Base-by-base conservation (phyloP, 1,140 invertebrate species). In the Drosophila ironensis region DNA sequence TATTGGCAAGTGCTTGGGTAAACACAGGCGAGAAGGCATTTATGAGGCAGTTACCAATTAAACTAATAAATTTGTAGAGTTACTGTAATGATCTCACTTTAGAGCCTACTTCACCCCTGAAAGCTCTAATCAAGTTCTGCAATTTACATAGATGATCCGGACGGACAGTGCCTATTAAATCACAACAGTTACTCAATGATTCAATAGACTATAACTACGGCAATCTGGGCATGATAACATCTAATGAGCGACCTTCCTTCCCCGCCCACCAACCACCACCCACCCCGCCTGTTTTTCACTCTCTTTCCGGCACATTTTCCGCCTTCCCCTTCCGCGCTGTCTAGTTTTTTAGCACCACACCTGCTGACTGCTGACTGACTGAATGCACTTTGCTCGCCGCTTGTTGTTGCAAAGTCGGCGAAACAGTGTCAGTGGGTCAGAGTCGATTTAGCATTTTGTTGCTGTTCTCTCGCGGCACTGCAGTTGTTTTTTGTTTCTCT, bases 361-460 rank as follows among this genome's bases (percentile, higher is more conserved):
- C 75, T 80, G 75, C 72, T 76, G 72, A 76, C 75, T 80, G 75
- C 72, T 76, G 72, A 76, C 57, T 56, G 53, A 61, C 54, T 61
- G 72, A 80, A 68, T 80, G 75, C 75, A 80, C 48, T 75, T 64
- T 66, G 48, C 35, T 54, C 42, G 46, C 27, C 54, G 73, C 40
- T 40, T 47, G 48, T 42, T 63, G 48, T 33, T 37, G 27, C 50
- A 61, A 60, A 47, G 54, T 50, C 47, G 76, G 52, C 28, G 59
- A 82, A 81, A 81, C 84, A 81, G 72, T 81, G 77, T 81, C 77
- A 81, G 77, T 81, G 77, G 77, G 77, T 81, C 77, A 81, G 77
- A 82, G 77, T 81, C 77, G 77, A 82, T 81, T 81, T 82, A 80
- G 77, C 76, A 82, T 80, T 80, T 80, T 52, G 67, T 52, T 42